Evolutionary conservation across 2,113 vertebrate species (phyloP).

Genomic region (Suricata suricatta): DNA sequence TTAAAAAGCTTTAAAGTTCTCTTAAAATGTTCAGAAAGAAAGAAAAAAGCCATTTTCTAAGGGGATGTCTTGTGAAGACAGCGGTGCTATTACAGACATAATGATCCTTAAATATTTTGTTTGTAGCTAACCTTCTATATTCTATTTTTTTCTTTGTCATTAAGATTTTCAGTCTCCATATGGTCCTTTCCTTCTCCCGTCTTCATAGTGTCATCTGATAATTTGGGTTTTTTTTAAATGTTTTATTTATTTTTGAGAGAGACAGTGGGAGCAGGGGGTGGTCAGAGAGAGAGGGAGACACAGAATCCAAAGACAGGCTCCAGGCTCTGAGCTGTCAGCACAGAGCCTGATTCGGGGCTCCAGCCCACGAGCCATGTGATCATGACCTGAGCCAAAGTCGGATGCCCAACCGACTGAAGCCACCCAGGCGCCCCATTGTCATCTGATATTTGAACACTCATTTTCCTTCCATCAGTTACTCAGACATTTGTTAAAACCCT

Average conservation of each 20-base stretch:
- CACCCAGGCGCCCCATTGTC: neutral
- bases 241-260: no score
- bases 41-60: neutral
- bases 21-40: neutral
- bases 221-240: no score
- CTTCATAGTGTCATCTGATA: neutral
- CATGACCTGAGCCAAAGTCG: no score
- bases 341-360: no score
- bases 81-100: neutral
- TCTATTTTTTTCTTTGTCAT: neutral
- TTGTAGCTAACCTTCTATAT: neutral
- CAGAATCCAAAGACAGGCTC: no score
- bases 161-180: neutral
- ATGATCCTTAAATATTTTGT: neutral
- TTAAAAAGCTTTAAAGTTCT: constrained; percentile 4
- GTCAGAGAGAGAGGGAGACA: no score
- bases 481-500: neutral
- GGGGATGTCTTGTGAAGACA: neutral
- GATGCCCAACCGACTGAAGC: no score
- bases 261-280: no score
- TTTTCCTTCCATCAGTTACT: neutral
- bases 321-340: no score
- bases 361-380: no score
- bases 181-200: neutral
- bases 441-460: neutral